phyloP scores from a whole-genome alignment of 2,797 vertebrate species.

The Myotis planiceps region DNA sequence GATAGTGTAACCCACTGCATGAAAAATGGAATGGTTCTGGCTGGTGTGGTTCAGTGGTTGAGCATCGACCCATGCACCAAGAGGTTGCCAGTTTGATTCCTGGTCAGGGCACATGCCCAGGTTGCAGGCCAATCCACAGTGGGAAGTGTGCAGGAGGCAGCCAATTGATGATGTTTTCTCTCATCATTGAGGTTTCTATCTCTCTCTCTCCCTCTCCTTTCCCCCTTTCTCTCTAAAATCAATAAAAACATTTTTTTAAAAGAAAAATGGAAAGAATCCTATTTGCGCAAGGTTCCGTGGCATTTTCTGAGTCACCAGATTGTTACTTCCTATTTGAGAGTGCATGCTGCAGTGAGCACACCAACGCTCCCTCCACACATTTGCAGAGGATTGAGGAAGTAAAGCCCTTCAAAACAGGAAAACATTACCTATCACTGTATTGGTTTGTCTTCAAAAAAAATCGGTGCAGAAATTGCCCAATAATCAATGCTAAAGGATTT shows the following conservation, averaged over 20 bases:
- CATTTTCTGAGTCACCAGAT: slow-evolving; percentile 39
- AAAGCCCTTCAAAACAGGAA: slow-evolving; percentile 54
- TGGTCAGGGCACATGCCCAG: no score
- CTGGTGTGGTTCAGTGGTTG: no score
- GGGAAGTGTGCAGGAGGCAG: no score
- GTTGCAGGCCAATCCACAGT: no score
- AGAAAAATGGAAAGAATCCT: background rate
- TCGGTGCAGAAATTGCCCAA: background rate
- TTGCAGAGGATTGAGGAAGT: slow-evolving; percentile 54
- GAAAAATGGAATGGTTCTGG: background rate
- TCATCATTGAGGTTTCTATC: no score
- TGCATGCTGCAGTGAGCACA: no score
- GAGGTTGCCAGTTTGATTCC: no score
- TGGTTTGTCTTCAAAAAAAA: slow-evolving; percentile 34
- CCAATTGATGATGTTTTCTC: no score
- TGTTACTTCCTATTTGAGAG: slow-evolving; percentile 53
- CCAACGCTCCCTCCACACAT: background rate
- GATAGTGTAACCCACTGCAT: background rate
- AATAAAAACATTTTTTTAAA: no score
- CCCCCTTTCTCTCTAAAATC: no score
- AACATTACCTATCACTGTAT: background rate
- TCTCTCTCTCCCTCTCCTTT: no score
- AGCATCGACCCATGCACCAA: no score
- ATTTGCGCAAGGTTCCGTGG: background rate
- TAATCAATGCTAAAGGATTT: background rate